A percentile compares a stretch with the other conserved stretches of the same genome.
Evolutionary conservation across 2,113 vertebrate species (phyloP).

Genomic region (Eira barbara): DNA sequence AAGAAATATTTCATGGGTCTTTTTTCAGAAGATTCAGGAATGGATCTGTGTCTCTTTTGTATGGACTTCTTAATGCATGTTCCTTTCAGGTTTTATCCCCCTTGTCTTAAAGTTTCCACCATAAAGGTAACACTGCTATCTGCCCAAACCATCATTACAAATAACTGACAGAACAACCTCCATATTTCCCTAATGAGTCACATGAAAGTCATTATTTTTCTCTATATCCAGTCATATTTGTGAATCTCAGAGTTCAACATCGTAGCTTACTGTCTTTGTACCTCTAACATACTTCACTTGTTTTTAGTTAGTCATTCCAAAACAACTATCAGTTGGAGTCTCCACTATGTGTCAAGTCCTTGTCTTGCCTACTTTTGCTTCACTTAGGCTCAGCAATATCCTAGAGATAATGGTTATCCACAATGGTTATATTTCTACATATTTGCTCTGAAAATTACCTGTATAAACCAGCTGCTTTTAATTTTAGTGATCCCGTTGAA

Average conservation of each 20-base stretch:
- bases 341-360: not conserved
- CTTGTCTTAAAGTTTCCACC: not conserved
- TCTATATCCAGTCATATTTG: not conserved
- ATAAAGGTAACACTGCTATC: not conserved
- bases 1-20: constrained; percentile 4
- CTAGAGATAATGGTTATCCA: not conserved
- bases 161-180: not conserved
- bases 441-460: not conserved
- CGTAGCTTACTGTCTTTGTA: not conserved
- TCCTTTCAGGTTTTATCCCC: not conserved
- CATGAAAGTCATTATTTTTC: not conserved
- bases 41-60: not conserved
- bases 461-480: not conserved
- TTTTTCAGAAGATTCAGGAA: not conserved
- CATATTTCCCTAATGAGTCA: not conserved
- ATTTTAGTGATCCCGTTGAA: not conserved
- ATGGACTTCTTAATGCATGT: not conserved
- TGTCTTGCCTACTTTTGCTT: not conserved
- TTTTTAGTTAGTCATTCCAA: not conserved
- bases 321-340: not conserved
- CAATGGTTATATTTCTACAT: not conserved
- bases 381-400: not conserved
- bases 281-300: not conserved
- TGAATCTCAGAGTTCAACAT: not conserved
- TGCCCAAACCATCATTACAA: not conserved